Evolutionary conservation across 2,797 vertebrate genomes (phyloP).

Genomic region (Enteromius thamalakanensis): DNA sequence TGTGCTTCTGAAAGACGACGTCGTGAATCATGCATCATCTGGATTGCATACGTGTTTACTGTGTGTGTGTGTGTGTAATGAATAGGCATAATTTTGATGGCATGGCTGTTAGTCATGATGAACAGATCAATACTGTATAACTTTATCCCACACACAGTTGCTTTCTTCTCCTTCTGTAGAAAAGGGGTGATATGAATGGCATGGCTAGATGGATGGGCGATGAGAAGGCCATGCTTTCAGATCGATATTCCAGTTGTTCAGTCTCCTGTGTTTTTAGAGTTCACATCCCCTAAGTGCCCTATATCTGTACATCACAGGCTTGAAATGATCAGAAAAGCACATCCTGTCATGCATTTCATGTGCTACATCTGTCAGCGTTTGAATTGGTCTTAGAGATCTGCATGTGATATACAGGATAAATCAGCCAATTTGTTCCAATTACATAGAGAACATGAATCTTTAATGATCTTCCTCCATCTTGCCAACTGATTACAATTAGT

Average conservation of each 20-base stretch:
- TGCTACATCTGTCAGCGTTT: not conserved
- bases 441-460: constrained; percentile 56
- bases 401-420: constrained; percentile 42
- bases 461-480: constrained; percentile 54
- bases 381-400: constrained; percentile 3
- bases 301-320: not conserved
- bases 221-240: not conserved
- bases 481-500: constrained; percentile 58
- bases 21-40: constrained; percentile 26
- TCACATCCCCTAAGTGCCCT: not conserved
- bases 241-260: constrained; percentile 15
- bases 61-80: constrained; percentile 48
- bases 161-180: constrained; percentile 27
- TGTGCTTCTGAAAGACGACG: not conserved
- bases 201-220: constrained; percentile 7
- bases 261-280: not conserved
- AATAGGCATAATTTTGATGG: constrained; percentile 58
- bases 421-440: constrained; percentile 59
- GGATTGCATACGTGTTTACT: constrained; percentile 26
- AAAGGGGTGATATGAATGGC: constrained; percentile 8
- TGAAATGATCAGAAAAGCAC: not conserved
- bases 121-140: constrained; percentile 69
- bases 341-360: not conserved
- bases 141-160: constrained; percentile 62
- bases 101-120: constrained; percentile 64